phyloP scores from a whole-genome alignment of 2,888 invertebrate genomes.

The Andrena fulva region DNA sequence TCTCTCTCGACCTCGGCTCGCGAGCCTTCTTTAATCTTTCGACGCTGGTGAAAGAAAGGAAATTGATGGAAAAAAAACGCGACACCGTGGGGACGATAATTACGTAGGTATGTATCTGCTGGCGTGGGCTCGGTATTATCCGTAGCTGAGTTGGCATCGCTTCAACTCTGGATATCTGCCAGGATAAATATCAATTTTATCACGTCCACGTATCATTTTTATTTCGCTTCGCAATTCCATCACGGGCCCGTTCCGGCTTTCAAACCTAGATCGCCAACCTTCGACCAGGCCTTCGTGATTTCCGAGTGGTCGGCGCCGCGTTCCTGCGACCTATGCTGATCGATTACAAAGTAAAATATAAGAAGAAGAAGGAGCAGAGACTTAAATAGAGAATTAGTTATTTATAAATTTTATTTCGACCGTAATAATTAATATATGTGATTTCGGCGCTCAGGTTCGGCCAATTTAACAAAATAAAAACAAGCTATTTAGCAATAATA shows the following conservation, averaged over 20 bases:
- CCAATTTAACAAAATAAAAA: too few species aligned
- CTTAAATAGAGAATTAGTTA: too few species aligned
- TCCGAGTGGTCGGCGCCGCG: background rate
- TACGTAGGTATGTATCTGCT: conserved; percentile 46
- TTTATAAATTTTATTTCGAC: too few species aligned
- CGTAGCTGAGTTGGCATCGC: conserved; percentile 67
- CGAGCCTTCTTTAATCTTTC: conserved; percentile 42
- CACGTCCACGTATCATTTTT: conserved; percentile 70
- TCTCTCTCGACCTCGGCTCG: conserved; percentile 3
- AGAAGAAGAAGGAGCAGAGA: too few species aligned
- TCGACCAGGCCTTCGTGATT: background rate
- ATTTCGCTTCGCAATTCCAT: conserved; percentile 57
- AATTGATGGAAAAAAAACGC: conserved; percentile 17
- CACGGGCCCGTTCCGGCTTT: conserved; percentile 4
- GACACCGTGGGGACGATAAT: conserved; percentile 53
- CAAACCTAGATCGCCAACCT: conserved; percentile 48
- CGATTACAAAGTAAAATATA: background rate
- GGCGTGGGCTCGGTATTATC: conserved; percentile 46
- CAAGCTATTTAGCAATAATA: too few species aligned
- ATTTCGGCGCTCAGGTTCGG: too few species aligned
- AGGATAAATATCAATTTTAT: conserved; percentile 79
- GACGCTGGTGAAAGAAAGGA: conserved; percentile 12
- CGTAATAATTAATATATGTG: too few species aligned
- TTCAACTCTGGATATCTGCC: conserved; percentile 75
- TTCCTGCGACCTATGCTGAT: background rate